Evolutionary conservation across 1,140 invertebrate genomes (phyloP), one percentile per base, ranked within the genome.

Genomic region (Calycopis cecrops): DNA sequence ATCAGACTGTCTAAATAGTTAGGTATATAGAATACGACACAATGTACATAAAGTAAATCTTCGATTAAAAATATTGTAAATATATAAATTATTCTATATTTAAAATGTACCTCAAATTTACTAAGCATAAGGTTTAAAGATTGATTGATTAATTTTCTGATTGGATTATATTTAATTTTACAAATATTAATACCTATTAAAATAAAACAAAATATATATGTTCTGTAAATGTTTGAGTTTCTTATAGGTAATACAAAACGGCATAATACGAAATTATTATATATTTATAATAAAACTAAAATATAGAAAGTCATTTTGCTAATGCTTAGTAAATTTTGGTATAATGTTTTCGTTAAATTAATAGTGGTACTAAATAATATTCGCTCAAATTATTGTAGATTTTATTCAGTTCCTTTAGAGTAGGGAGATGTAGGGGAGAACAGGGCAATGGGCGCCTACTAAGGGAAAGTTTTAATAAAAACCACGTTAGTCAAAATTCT

Each of bases 371-470:
- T 34, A 11, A 49, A 49, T 44, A 18, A 44, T 44, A 58, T 49
- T 68, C 71, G 71, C 74, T 74, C 71, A 77, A 76, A 66, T 52
- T 70, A 65, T 61, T 52, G 53, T 76, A 74, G 67, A 66, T 63
- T 66, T 71, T 71, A 75, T 66, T 65, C 62, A 71, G 76, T 79
- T 79, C 76, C 76, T 79, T 75, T 79, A 79, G 76, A 34, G 42
- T 59, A 48, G 48, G 52, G 10, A 56, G 12, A 35, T 50, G n/a
- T 48, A 48, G n/a, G n/a, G n/a, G n/a, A n/a, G n/a, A n/a, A n/a
- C n/a, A n/a, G n/a, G n/a, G n/a, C n/a, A n/a, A n/a, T n/a, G n/a
- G n/a, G n/a, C n/a, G n/a, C n/a, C n/a, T n/a, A n/a, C n/a, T n/a
- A n/a, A n/a, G n/a, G n/a, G n/a, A n/a, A n/a, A n/a, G n/a, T n/a